Percentiles rank a stretch among this genome's conserved stretches.
Evolutionary conservation across 2,113 vertebrate genomes (phyloP).

Genomic region (Oncorhynchus masou): DNA sequence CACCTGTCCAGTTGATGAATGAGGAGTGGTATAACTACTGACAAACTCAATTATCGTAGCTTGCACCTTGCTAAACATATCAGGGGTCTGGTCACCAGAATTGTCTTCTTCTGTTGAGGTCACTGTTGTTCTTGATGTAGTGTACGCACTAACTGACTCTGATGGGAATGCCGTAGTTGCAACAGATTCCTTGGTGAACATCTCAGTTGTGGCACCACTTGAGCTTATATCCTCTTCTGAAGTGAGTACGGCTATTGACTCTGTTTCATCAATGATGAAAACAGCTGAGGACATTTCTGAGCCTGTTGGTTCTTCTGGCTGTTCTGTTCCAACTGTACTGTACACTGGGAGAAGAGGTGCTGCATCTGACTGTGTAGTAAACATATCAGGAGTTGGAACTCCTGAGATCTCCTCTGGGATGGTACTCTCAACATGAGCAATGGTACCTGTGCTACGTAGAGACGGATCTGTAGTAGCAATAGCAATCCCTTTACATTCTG

Average conservation of each 20-base stretch:
- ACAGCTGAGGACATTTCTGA: background rate
- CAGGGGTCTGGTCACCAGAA: constrained; percentile 16
- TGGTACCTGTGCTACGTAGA: background rate
- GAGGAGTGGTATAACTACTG: background rate
- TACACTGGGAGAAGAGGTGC: background rate
- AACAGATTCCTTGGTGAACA: no score
- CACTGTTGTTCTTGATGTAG: no score
- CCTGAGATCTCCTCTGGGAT: background rate
- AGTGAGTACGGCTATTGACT: background rate
- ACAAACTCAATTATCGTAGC: background rate
- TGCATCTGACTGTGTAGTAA: background rate
- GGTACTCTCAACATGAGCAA: constrained; percentile 9
- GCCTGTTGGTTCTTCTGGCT: background rate
- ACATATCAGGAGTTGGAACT: background rate
- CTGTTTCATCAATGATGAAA: background rate
- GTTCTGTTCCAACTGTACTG: background rate
- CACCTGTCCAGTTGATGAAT: background rate
- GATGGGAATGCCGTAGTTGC: no score
- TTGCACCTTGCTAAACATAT: constrained; percentile 7
- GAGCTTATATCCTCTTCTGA: background rate
- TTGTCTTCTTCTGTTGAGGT: background rate
- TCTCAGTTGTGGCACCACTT: no score
- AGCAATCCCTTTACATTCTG: constrained; percentile 3
- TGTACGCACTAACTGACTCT: no score
- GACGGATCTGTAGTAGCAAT: background rate